Evolutionary conservation across 2,797 vertebrate species (phyloP), one percentile per base, ranked within the genome.

Genomic region (Anguilla obscura): DNA sequence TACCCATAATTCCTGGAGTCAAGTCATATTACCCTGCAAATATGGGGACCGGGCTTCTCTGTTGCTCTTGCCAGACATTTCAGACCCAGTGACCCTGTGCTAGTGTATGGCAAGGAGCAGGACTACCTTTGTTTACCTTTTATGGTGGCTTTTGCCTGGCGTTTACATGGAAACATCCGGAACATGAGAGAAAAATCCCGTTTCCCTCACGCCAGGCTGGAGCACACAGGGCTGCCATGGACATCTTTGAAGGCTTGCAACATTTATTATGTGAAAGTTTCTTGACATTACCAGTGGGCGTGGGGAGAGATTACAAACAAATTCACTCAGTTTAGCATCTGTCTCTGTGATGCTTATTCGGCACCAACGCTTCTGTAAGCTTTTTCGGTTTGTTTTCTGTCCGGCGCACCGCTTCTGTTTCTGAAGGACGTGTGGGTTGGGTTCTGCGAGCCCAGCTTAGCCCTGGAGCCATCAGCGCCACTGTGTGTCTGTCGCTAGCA

Each of bases 21-120:
- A 87, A 69, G 85, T 87, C 33, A 27, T 85, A 90, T 90, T 90
- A 83, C 76, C 45, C 12, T 40, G 74, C 14, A 36, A 2, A 45
- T 36, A 33, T 79, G 33, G 14, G 36, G 33, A 16, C 12, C 74
- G 18, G 36, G 4, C 14, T 6, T 79, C 36, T 40, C 36, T 79
- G 36, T 40, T 21, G 33, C 33, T 21, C 33, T 79, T 45, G 36
- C 16, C 69, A 79, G 18, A 79, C 36, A 79, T 40, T 30, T 12
- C 33, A 79, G 18, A 79, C 74, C 74, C 10, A 27, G 33, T 18
- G 36, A 16, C 36, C 36, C 0, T 40, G 14, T 27, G 9, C 4
- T 66, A 27, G 63, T 66, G n/a, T 66, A 66, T 66, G n/a, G n/a
- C 63, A 66, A 66, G 63, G 63, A 66, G n/a, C 54, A 14, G 14